Evolutionary conservation across 2,113 vertebrate genomes (phyloP), one percentile per base, ranked within the genome.

Genomic region (Hemicordylus capensis): DNA sequence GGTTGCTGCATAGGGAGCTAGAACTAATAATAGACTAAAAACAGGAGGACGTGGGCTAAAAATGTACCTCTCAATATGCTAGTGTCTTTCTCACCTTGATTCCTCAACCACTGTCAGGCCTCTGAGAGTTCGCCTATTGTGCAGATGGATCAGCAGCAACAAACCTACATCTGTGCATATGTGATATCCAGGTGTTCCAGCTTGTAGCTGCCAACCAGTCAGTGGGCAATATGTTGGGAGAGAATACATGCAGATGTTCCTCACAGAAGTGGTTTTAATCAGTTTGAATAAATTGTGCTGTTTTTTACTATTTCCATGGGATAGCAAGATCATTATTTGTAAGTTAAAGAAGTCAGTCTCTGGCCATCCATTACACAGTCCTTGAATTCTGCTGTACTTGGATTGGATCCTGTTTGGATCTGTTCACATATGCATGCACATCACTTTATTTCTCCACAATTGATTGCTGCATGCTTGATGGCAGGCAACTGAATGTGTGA

Each of bases 201-300:
- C 24, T 75, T 88, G 28, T 85, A 72, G 84, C 83, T 72, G 72
- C 28, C 37, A 80, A 6, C 17, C 69, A 66, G 48, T 34, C 3
- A 8, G 39, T 22, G 51, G 44, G 14, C 22, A 76, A 63, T 58
- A 44, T 14, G 3, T 56, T 66, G 5, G 80, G 44, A 77, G 59
- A 61, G 89, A 74, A 56, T 15, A 75, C 72, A 76, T 69, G 20
- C 42, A 83, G 34, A 59, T 87, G 77, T 84, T 78, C 74, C 22
- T 3, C 86, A 48, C 0, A 89, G 85, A 51, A 46, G 46, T 81
- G 10, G 17, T 64, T n/a, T 81, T 26, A 19, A 37, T 88, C 87
- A 80, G 61, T 83, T 17, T 2, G 1, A 39, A 56, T 88, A 86
- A 75, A 90, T 24, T 63, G 1, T 26, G 37, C 79, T 84, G 81